Base-by-base conservation (phyloP, 2,888 invertebrate species). In the Itoplectis maculator region DNA sequence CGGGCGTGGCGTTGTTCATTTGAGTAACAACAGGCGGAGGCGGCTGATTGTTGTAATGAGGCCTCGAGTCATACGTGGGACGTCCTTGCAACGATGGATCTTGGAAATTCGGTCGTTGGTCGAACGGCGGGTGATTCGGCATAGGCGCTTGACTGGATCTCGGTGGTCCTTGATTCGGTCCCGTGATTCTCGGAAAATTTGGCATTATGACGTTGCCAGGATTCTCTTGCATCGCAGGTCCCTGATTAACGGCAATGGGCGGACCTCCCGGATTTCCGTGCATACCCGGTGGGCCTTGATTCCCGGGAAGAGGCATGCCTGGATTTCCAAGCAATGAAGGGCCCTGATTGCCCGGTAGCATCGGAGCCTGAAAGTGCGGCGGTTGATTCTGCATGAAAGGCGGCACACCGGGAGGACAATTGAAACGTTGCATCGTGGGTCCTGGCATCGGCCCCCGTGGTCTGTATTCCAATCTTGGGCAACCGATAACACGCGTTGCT, bases 31-130 rank as follows among this genome's bases (percentile, higher is more conserved):
- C 42, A n/a, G 66, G 79, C 9, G 45, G 61, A 3, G 69, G 49
- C 13, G 66, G 78, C 47, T 79, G 84, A 61, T 72, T 76, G 20
- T 83, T 77, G 66, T 77, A 83, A 20, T 47, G 11, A 11, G 84
- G 69, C 51, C 84, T 72, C 18, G 51, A 65, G 47, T 83, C 84
- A 56, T 85, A 86, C 11, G 83, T 72, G 37, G 82, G 73, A 13
- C 84, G 86, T 23, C 84, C 81, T 59, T 90, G 89, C 37, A 88
- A 90, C 11, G 85, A 84, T 1, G 86, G 54, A 23, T 89, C 90
- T 79, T 88, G 88, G 54, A 90, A 90, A 40, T 83, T 87, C 37
- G 88, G 84, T 76, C 90, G 87, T 68, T 87, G 89, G n/a, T 91
- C 90, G 40, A 89, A 91, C 11, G 79, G 80, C 8, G 87, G 70